Conservation (phyloP, 2,888 invertebrate species). For the Leucophora obtusa region DNA sequence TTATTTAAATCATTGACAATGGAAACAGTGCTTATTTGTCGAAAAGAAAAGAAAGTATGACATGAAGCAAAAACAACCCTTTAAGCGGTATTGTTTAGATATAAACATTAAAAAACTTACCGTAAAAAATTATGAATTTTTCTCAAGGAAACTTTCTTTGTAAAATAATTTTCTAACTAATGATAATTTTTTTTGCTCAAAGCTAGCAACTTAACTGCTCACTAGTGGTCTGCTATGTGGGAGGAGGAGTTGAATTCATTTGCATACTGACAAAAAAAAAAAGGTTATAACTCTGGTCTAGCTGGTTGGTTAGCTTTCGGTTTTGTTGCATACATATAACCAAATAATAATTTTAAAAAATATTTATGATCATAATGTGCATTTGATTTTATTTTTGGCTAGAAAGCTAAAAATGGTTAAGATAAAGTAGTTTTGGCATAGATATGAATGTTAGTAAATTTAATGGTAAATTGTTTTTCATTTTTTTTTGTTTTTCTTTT, state of each 20-base stretch:
- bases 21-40: slow-evolving; percentile 11
- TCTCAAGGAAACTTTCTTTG: slow-evolving; percentile 31
- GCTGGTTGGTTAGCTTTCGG: slow-evolving; percentile 37
- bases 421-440: slow-evolving; percentile 5
- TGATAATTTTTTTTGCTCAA: slow-evolving; percentile 34
- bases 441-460: neutral
- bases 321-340: slow-evolving; percentile 1
- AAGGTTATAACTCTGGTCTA: slow-evolving; percentile 13
- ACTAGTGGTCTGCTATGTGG: slow-evolving; percentile 33
- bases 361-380: slow-evolving; percentile 42
- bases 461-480: slow-evolving; percentile 13
- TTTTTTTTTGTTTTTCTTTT: too few relatives aligned
- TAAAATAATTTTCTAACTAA: slow-evolving; percentile 8
- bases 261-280: slow-evolving; percentile 40
- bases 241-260: slow-evolving; percentile 44
- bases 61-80: slow-evolving; percentile 42
- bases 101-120: slow-evolving; percentile 4
- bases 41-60: slow-evolving; percentile 53
- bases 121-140: neutral
- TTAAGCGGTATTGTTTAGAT: slow-evolving; percentile 38
- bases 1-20: neutral
- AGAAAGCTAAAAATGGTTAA: slow-evolving; percentile 42
- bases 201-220: slow-evolving; percentile 22
- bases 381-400: slow-evolving; percentile 38
- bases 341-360: neutral